Conservation (phyloP, 1,140 invertebrate genomes). For the Pseudachorutes palmiensis region DNA sequence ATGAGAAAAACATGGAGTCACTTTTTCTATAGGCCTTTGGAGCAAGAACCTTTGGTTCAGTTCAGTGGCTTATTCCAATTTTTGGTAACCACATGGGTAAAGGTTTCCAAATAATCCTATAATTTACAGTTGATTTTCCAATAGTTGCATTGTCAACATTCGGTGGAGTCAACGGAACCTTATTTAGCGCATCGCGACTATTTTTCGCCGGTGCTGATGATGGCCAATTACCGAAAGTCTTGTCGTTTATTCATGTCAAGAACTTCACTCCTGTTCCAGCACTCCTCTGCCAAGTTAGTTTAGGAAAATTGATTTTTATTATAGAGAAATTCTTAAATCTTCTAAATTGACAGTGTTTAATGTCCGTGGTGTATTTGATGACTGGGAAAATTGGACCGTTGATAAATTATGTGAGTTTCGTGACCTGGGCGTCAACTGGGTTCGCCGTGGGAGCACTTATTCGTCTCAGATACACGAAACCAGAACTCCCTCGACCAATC, state of each 20-base stretch:
- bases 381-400: constrained; percentile 61
- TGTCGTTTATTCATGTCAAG: constrained; percentile 65
- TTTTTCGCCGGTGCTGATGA: constrained; percentile 70
- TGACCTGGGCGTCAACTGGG: constrained; percentile 65
- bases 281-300: constrained; percentile 62
- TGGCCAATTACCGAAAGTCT: constrained; percentile 66
- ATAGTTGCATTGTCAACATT: constrained; percentile 67
- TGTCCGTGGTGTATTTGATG: constrained; percentile 62
- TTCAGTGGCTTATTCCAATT: constrained; percentile 69
- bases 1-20: neutral
- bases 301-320: constrained; percentile 51
- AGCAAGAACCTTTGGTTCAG: constrained; percentile 61
- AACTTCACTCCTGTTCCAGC: constrained; percentile 72
- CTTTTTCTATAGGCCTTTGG: constrained; percentile 59
- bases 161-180: constrained; percentile 70
- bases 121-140: constrained; percentile 56
- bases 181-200: constrained; percentile 76
- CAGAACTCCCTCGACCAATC: constrained; percentile 69
- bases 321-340: constrained; percentile 42
- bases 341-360: constrained; percentile 54
- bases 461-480: constrained; percentile 61
- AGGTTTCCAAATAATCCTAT: too few relatives aligned
- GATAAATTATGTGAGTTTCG: constrained; percentile 72
- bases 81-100: too few relatives aligned
- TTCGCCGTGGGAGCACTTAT: constrained; percentile 68